A percentile compares a stretch with the other conserved stretches of the same genome.
These are phyloP conservation scores for Phaenicophaeus curvirostris DNA, from an alignment of 2,797 vertebrate genomes.

Conservation along the genomic window DNA sequence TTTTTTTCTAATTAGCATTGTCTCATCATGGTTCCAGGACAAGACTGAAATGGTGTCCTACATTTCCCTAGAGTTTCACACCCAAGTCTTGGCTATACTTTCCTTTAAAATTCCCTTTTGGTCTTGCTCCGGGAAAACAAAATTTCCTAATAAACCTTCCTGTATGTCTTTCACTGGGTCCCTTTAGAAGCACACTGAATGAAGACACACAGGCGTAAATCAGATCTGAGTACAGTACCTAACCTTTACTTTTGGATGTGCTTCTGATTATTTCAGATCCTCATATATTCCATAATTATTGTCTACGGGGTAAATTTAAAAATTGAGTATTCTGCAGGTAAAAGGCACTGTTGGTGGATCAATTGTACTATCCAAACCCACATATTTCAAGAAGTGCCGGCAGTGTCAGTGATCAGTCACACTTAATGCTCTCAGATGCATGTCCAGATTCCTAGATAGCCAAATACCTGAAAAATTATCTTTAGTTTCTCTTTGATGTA, in stretches of 20 bases:
- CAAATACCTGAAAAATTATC: not conserved
- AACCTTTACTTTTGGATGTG: not conserved
- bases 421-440: not conserved
- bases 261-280: conserved; percentile 17
- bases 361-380: not conserved
- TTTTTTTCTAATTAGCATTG: not conserved
- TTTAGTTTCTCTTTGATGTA: not conserved
- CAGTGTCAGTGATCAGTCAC: not conserved
- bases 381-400: not conserved
- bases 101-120: not conserved
- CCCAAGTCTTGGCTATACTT: not conserved
- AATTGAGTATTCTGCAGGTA: not conserved
- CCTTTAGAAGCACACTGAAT: not conserved
- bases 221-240: not conserved
- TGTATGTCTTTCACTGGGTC: rapidly evolving
- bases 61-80: not conserved
- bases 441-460: not conserved
- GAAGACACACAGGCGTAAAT: not conserved
- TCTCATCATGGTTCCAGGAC: not conserved
- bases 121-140: not conserved
- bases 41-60: not conserved
- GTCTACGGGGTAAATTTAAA: not conserved
- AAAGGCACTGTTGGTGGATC: not conserved
- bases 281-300: not conserved
- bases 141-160: not conserved